Percentiles rank a stretch among this genome's conserved stretches.
Evolutionary conservation across 37 sponge, comb jelly and placozoan species (phyloP).

Genomic region (Petrosia ficiformis): DNA sequence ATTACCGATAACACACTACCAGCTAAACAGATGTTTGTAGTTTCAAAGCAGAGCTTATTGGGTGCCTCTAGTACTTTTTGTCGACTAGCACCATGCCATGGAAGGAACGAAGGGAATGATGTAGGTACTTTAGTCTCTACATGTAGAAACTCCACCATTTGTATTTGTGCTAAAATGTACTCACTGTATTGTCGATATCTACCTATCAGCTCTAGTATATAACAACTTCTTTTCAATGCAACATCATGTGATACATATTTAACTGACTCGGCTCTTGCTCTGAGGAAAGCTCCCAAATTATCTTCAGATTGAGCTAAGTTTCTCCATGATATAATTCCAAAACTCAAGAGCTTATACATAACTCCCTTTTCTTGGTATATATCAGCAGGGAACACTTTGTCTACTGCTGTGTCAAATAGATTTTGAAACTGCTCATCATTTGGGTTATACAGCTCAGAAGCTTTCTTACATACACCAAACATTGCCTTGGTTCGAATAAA

Average conservation of each 20-base stretch:
- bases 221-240: slow-evolving; percentile 8
- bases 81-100: slow-evolving; percentile 22
- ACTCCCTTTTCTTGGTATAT: slow-evolving; percentile 4
- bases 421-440: slow-evolving; percentile 18
- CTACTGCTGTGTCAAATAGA: slow-evolving; percentile 14
- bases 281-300: slow-evolving; percentile 8
- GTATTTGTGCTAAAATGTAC: not conserved
- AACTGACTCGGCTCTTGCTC: slow-evolving; percentile 28
- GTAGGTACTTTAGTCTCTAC: slow-evolving; percentile 1
- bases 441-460: slow-evolving; percentile 35
- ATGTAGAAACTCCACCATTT: slow-evolving; percentile 23
- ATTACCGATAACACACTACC: not conserved
- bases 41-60: not conserved
- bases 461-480: not conserved
- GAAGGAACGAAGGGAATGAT: slow-evolving; percentile 7
- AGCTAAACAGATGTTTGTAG: not conserved
- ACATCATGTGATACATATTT: not conserved
- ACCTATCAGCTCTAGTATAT: not conserved
- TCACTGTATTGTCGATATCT: not conserved
- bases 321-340: slow-evolving; percentile 49
- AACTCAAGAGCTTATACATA: not conserved
- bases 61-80: not conserved
- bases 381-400: slow-evolving; percentile 15
- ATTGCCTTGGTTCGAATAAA: slow-evolving; percentile 11
- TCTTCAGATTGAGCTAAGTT: not conserved